Conservation (phyloP, 2,113 vertebrate species). For the Notothenia rossii region DNA sequence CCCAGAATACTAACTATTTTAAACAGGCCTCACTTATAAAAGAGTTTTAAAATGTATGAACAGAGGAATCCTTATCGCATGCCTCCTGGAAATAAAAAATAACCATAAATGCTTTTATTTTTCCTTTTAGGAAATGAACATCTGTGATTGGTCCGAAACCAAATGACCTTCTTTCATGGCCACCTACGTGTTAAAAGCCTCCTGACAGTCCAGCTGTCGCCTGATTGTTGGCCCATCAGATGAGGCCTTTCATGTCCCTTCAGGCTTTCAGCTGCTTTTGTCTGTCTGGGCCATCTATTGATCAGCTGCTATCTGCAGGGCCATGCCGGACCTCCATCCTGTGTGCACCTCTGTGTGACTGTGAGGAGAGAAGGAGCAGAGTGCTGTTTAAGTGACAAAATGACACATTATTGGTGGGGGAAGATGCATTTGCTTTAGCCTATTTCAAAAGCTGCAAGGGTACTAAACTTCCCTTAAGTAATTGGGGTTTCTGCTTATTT, state of each 20-base stretch:
- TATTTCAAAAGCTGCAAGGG: not conserved
- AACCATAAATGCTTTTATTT: not conserved
- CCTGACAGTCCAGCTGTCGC: constrained; percentile 30
- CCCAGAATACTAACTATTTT: too few relatives aligned
- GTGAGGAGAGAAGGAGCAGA: not conserved
- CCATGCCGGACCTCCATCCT: not conserved
- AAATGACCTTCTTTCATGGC: not conserved
- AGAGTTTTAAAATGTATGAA: not conserved
- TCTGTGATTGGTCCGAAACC: not conserved
- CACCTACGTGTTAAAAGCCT: not conserved
- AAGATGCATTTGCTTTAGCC: too few relatives aligned
- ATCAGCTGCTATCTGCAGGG: constrained; percentile 45
- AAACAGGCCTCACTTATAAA: too few relatives aligned
- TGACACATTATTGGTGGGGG: not conserved
- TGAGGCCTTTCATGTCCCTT: constrained; percentile 10
- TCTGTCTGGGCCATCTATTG: constrained; percentile 49
- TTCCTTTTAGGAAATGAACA: not conserved
- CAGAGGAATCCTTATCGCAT: not conserved
- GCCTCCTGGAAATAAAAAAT: not conserved
- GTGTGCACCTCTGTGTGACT: not conserved
- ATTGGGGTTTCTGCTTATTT: too few relatives aligned
- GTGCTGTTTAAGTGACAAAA: not conserved
- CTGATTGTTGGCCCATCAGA: constrained; percentile 31
- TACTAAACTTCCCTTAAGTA: too few relatives aligned
- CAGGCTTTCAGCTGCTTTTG: constrained; percentile 43